phyloP scores from a whole-genome alignment of 2,888 invertebrate genomes.

The Mesorhabditis spiculigera region DNA sequence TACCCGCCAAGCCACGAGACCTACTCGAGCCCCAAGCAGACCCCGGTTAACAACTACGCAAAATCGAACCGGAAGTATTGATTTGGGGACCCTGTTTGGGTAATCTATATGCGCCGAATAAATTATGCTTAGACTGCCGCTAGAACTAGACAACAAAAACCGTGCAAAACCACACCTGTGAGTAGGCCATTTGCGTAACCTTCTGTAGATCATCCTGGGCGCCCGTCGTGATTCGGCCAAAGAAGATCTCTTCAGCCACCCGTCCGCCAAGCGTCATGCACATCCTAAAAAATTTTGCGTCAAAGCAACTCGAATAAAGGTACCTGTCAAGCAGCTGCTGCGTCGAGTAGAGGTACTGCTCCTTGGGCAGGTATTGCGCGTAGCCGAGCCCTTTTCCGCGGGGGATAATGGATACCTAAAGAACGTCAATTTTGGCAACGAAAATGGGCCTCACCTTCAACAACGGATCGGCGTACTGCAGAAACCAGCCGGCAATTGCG shows the following conservation, averaged over 20 bases:
- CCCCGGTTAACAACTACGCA: too few relatives aligned
- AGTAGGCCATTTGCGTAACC: conserved; percentile 94
- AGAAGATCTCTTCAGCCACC: conserved; percentile 94
- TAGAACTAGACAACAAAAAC: background rate
- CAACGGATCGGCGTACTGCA: conserved; percentile 88
- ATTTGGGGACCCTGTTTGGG: too few relatives aligned
- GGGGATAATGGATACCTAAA: conserved; percentile 86
- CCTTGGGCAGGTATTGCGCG: conserved; percentile 92
- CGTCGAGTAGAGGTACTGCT: conserved; percentile 91
- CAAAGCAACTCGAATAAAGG: background rate
- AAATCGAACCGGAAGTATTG: too few relatives aligned
- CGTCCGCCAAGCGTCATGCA: conserved; percentile 46
- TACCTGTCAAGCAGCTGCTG: conserved; percentile 71
- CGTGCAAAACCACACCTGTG: conserved; percentile 69
- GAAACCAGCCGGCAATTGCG: conserved; percentile 97
- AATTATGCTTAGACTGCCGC: too few relatives aligned
- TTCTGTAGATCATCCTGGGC: conserved; percentile 97
- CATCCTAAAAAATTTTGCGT: conserved; percentile 27
- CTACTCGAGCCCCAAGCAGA: too few relatives aligned
- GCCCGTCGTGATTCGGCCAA: conserved; percentile 90
- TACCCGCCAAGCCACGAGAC: too few relatives aligned
- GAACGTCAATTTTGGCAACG: too few relatives aligned
- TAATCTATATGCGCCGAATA: too few relatives aligned
- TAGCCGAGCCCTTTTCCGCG: conserved; percentile 83
- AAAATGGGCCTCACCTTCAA: conserved; percentile 72